These are phyloP conservation scores for Euplexia lucipara DNA, from an alignment of 2,888 invertebrate genomes.

Conservation along the genomic window DNA sequence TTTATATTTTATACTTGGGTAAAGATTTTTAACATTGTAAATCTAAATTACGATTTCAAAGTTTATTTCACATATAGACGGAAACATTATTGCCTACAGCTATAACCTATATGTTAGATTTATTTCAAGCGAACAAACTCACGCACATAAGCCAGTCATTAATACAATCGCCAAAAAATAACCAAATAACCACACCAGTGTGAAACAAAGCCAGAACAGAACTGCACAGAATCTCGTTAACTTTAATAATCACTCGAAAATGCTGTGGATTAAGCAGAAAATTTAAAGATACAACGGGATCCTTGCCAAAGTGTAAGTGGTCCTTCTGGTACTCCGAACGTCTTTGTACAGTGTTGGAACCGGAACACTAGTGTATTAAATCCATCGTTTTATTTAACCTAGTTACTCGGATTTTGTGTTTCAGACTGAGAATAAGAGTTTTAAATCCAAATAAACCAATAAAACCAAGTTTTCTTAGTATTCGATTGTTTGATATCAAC, in stretches of 20 bases:
- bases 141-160: too few relatives aligned
- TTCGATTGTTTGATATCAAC: too few relatives aligned
- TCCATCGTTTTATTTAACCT: constrained; percentile 75
- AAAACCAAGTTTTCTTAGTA: too few relatives aligned
- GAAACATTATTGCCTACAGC: too few relatives aligned
- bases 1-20: too few relatives aligned
- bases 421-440: constrained; percentile 18
- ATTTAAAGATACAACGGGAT: constrained; percentile 88
- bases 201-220: constrained; percentile 53
- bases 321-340: constrained; percentile 71
- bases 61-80: too few relatives aligned
- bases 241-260: constrained; percentile 85
- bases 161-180: too few relatives aligned
- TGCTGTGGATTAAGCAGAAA: constrained; percentile 83
- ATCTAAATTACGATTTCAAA: too few relatives aligned
- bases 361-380: constrained; percentile 73
- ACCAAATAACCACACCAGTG: constrained; percentile 24
- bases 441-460: constrained; percentile 13
- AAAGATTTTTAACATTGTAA: too few relatives aligned
- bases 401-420: constrained; percentile 54
- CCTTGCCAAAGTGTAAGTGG: constrained; percentile 86
- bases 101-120: too few relatives aligned
- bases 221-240: constrained; percentile 77
- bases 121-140: too few relatives aligned
- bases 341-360: constrained; percentile 69